Conservation (phyloP, 2,113 vertebrate species). For the Alaudala cheleensis region DNA sequence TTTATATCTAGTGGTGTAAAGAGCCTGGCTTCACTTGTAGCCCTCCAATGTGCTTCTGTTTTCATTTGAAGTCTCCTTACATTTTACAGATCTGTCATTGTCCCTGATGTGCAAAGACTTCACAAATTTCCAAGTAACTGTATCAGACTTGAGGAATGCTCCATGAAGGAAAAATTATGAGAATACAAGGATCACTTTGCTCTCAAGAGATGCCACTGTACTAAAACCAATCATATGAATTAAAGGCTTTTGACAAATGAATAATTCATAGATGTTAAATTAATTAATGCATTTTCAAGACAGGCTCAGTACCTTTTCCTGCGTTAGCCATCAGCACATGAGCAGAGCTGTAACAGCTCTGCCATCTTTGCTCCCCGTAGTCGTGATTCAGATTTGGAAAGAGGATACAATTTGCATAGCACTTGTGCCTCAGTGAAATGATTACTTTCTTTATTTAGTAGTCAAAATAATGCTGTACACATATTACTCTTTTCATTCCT, state of each 20-base stretch:
- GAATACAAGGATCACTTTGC: constrained; percentile 34
- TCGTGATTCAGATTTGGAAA: constrained; percentile 37
- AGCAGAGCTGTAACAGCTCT: not conserved
- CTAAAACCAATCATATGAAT: constrained; percentile 78
- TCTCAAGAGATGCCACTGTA: constrained; percentile 48
- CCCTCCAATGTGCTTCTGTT: constrained; percentile 7
- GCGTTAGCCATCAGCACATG: not conserved
- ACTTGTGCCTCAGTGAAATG: not conserved
- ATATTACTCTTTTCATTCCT: not conserved
- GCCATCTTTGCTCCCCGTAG: not conserved
- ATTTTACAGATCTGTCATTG: constrained; percentile 37
- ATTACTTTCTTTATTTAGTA: not conserved
- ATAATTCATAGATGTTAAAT: constrained; percentile 79
- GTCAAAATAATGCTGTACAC: not conserved
- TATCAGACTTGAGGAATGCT: constrained; percentile 20
- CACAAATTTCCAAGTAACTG: constrained; percentile 22
- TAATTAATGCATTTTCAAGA: constrained; percentile 74
- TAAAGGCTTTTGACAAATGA: constrained; percentile 79
- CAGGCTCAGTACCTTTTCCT: not conserved
- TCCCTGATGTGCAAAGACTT: constrained; percentile 39
- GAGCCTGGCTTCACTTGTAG: constrained; percentile 25
- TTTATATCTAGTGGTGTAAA: constrained; percentile 20
- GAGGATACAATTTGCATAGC: not conserved
- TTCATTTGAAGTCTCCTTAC: constrained; percentile 6
- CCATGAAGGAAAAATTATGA: constrained; percentile 50